Percentiles rank a stretch among this genome's conserved stretches.
Conservation (phyloP, 2,113 vertebrate genomes). For the Cottus gobio region DNA sequence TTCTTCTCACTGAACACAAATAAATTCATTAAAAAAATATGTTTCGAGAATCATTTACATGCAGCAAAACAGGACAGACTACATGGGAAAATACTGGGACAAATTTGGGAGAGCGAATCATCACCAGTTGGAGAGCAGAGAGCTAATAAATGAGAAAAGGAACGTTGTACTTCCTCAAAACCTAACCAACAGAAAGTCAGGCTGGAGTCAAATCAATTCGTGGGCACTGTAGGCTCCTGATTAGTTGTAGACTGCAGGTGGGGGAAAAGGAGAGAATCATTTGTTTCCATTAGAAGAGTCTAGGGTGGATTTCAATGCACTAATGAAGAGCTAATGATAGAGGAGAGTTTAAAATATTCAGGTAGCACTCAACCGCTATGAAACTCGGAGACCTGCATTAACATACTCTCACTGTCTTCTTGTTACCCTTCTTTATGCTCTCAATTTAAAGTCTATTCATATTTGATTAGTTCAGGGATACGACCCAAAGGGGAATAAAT, state of each 20-base stretch:
- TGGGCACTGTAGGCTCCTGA: slow-evolving; percentile 37
- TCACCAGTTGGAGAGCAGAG: not conserved
- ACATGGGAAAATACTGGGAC: slow-evolving; percentile 27
- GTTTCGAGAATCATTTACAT: slow-evolving; percentile 54
- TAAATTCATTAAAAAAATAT: slow-evolving; percentile 27
- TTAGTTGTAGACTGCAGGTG: slow-evolving; percentile 28
- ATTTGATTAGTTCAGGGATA: slow-evolving; percentile 48
- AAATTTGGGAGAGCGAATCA: slow-evolving; percentile 19
- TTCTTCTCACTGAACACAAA: slow-evolving; percentile 56
- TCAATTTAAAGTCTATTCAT: slow-evolving; percentile 59
- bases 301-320: slow-evolving; percentile 44
- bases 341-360: slow-evolving; percentile 69
- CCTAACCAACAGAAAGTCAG: slow-evolving; percentile 42
- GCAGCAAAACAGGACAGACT: slow-evolving; percentile 28
- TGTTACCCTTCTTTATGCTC: slow-evolving; percentile 38
- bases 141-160: slow-evolving; percentile 25
- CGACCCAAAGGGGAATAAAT: slow-evolving; percentile 29
- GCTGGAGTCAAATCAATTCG: slow-evolving; percentile 41
- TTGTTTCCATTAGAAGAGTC: slow-evolving; percentile 58
- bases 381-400: slow-evolving; percentile 61
- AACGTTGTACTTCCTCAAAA: slow-evolving; percentile 33
- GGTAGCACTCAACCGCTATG: slow-evolving; percentile 52
- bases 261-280: slow-evolving; percentile 26
- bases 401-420: slow-evolving; percentile 43
- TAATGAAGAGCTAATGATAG: slow-evolving; percentile 68